phyloP scores from a whole-genome alignment of 2,888 invertebrate genomes.

The Drosophila nr. fundita region DNA sequence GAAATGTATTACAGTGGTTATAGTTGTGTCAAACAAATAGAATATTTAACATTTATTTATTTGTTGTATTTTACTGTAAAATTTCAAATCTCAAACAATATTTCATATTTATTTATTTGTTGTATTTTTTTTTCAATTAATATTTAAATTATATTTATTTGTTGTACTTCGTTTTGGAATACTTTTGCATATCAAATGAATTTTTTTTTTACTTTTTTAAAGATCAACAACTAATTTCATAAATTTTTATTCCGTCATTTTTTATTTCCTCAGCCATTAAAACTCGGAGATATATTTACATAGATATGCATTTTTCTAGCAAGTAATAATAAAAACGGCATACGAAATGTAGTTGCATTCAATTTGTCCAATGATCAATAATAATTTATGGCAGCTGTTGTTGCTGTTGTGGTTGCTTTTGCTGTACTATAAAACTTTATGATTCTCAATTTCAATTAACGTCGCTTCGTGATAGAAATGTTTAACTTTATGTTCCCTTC shows the following conservation, averaged over 20 bases:
- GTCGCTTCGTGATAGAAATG: slow-evolving; percentile 14
- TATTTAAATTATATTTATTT: not conserved
- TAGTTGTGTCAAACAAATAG: not conserved
- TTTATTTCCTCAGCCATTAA: not conserved
- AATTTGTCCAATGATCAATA: slow-evolving; percentile 22
- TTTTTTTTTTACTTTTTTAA: not conserved
- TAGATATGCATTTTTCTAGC: not conserved
- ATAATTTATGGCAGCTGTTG: slow-evolving; percentile 34
- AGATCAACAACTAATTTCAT: not conserved
- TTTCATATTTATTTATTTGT: not conserved
- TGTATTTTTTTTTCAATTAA: not conserved
- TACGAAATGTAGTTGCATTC: not conserved
- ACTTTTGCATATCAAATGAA: not conserved
- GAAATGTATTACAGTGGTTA: slow-evolving; percentile 5
- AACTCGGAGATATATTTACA: not conserved
- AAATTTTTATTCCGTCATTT: not conserved
- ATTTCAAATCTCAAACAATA: not conserved
- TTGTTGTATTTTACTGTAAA: not conserved
- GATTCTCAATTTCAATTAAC: slow-evolving; percentile 29
- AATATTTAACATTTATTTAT: not conserved
- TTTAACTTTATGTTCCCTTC: not conserved
- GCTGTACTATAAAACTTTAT: slow-evolving; percentile 18
- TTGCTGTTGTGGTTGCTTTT: not conserved
- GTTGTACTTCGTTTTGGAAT: not conserved
- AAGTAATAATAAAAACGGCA: slow-evolving; percentile 3